phyloP scores from a whole-genome alignment of 2,888 invertebrate species.

The Neocrepidodera transversa region DNA sequence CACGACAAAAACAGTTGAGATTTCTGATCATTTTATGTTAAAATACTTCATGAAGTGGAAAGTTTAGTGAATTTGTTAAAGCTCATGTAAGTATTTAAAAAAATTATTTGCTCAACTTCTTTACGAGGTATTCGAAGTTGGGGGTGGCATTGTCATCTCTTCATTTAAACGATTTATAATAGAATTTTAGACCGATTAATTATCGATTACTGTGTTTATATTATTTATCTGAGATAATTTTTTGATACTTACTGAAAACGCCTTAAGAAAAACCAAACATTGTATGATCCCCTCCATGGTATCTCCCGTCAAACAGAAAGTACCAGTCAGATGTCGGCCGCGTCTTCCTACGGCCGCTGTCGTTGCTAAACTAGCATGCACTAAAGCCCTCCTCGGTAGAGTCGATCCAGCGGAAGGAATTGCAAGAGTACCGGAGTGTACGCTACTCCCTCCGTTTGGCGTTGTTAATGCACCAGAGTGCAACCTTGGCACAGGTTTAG shows the following conservation, averaged over 20 bases:
- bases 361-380: conserved; percentile 77
- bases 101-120: no score
- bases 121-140: no score
- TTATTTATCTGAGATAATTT: no score
- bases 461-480: conserved; percentile 14
- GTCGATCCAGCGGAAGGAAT: conserved; percentile 25
- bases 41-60: no score
- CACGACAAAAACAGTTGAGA: no score
- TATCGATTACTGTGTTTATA: no score
- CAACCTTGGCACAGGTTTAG: conserved; percentile 42
- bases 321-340: conserved; percentile 84
- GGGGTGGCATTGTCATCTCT: no score
- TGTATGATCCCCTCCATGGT: conserved; percentile 94
- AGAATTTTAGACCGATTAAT: no score
- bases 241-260: conserved; percentile 88
- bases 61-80: no score
- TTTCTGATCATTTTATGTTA: no score
- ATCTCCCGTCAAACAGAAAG: conserved; percentile 88
- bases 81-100: no score
- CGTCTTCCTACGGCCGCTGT: conserved; percentile 77
- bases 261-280: conserved; percentile 90
- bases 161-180: no score
- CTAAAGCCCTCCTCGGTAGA: conserved; percentile 71
- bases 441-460: conserved; percentile 5
- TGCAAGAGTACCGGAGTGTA: conserved; percentile 15